Base-by-base conservation (phyloP, 64 coral and sea anemone species). In the Montipora efflorescens region DNA sequence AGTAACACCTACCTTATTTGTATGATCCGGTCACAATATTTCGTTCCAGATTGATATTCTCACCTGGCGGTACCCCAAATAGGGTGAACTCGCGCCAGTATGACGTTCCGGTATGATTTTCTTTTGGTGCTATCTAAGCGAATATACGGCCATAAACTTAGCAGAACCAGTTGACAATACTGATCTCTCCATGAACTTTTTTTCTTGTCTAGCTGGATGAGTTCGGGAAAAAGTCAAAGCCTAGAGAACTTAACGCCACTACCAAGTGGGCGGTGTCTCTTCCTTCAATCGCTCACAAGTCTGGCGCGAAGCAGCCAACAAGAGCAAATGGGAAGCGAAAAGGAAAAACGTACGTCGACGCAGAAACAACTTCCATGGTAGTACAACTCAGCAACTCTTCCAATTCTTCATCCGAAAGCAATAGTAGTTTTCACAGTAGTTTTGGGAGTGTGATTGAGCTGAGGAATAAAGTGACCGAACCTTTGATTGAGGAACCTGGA, bases 191-290 rank as follows among this genome's bases (percentile, higher is more conserved):
- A 57, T 8, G 36, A 1, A 7, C 71, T 12, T 68, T 48, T 85
- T 8, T 15, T 7, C 13, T 85, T 68, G 18, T 67, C 25, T 68
- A 92, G 90, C 51, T 92, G 36, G 49, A 92, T 18, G 90, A 81
- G 66, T 84, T 75, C 57, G 48, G 8, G 7, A 84, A 50, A 36
- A 86, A 86, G 18, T 5, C 44, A 19, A 92, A 82, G 8, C 90
- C 80, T 4, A 85, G 75, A 13, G 84, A 49, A 47, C 68, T 85
- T 43, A 47, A 75, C 4, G 52, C 13, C 7, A 21, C 20, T 23
- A 22, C 23, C 4, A 88, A 59, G 45, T 46, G 83, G 36, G 43
- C 80, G 0, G 79, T 52, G 20, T 86, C 80, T 9, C 50, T 92
- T 8, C 69, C 90, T 48, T 78, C 81, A 8, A 72, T 84, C 19